Conservation (phyloP, 2,797 vertebrate genomes). For the Esox lucius region DNA sequence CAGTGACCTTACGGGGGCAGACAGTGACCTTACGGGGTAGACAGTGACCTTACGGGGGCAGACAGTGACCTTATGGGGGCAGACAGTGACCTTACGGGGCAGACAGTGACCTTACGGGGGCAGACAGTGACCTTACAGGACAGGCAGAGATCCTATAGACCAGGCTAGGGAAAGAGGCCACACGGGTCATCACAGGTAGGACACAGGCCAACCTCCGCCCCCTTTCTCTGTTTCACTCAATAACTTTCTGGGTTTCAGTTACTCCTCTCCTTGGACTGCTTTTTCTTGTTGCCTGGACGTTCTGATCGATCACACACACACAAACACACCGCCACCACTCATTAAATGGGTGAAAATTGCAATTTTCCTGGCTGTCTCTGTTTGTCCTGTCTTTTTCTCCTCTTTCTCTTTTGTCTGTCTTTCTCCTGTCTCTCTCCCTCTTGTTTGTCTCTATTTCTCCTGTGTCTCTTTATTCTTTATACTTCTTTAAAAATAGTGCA, state of each 20-base stretch:
- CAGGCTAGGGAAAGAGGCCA: background rate
- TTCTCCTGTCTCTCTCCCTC: background rate
- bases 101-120: conserved; percentile 20
- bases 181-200: background rate
- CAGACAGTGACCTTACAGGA: conserved; percentile 11
- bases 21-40: no score
- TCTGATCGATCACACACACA: background rate
- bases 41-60: no score
- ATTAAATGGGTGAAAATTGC: background rate
- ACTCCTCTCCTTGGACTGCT: background rate
- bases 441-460: background rate
- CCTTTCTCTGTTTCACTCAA: background rate
- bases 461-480: no score
- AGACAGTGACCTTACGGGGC: no score
- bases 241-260: background rate
- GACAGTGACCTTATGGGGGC: no score
- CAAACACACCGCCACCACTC: no score
- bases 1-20: no score
- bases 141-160: background rate
- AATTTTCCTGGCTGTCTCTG: background rate
- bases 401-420: background rate
- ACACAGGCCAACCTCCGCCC: background rate
- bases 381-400: background rate
- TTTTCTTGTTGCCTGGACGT: background rate
- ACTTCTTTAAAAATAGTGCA: background rate